Evolutionary conservation across 2,888 invertebrate species (phyloP).

Genomic region (Sympetrum striolatum): DNA sequence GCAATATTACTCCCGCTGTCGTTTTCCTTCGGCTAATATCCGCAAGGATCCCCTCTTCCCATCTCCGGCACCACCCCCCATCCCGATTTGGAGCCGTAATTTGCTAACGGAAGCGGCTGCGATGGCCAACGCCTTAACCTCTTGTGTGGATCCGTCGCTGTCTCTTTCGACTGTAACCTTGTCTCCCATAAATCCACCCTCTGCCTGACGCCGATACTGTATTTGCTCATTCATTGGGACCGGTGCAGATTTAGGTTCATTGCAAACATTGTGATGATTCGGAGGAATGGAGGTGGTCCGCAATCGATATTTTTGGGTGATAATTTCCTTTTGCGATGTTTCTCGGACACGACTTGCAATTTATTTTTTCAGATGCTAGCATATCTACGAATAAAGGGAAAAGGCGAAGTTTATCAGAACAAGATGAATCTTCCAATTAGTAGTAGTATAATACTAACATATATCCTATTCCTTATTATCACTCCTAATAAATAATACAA

Average conservation of each 20-base stretch:
- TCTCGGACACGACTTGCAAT: too few relatives aligned
- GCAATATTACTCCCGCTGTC: neutral
- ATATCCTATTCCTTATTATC: too few relatives aligned
- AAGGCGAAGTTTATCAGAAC: too few relatives aligned
- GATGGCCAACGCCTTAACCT: constrained; percentile 35
- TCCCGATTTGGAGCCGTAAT: constrained; percentile 35
- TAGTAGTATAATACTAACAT: too few relatives aligned
- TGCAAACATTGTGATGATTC: too few relatives aligned
- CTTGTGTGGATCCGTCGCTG: neutral
- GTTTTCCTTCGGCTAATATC: neutral
- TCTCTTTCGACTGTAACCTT: neutral
- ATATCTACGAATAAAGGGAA: too few relatives aligned
- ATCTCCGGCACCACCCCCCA: neutral
- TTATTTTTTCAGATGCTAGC: too few relatives aligned
- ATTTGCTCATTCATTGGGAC: neutral
- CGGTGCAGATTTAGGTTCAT: neutral
- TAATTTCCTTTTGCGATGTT: too few relatives aligned
- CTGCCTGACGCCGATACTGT: neutral
- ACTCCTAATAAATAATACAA: too few relatives aligned
- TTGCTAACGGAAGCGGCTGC: constrained; percentile 26
- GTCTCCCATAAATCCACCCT: neutral
- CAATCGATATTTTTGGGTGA: too few relatives aligned
- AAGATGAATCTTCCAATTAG: too few relatives aligned
- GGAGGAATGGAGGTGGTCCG: too few relatives aligned
- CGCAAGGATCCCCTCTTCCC: neutral